Evolutionary conservation across 2,888 invertebrate species (phyloP).

Genomic region (Andrena dorsata): DNA sequence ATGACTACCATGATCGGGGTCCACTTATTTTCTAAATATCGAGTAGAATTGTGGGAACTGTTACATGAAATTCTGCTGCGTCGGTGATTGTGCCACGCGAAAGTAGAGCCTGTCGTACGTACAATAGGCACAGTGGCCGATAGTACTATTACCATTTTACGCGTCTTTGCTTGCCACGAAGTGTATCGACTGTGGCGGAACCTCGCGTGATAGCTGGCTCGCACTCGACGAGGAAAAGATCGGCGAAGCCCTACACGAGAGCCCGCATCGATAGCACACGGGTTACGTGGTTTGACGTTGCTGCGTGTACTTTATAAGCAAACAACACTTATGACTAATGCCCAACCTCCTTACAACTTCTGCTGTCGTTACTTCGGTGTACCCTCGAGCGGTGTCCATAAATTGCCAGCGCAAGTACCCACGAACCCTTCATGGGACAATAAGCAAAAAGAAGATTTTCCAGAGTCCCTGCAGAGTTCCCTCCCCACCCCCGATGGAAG

Average conservation of each 20-base stretch:
- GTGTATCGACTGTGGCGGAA: conserved; percentile 43
- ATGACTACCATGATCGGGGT: too few species aligned
- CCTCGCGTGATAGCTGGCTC: conserved; percentile 52
- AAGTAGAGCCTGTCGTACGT: background rate
- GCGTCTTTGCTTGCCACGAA: conserved; percentile 34
- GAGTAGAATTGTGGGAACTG: background rate
- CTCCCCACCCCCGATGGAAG: too few species aligned
- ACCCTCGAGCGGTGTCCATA: conserved; percentile 2
- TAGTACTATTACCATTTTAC: conserved; percentile 1
- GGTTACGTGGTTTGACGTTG: conserved; percentile 26
- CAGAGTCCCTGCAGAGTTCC: too few species aligned
- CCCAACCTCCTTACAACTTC: conserved; percentile 20
- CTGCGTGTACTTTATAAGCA: conserved; percentile 46
- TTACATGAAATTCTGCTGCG: background rate
- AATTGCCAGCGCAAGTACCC: background rate
- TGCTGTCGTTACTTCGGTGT: conserved; percentile 9
- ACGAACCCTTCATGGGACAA: background rate
- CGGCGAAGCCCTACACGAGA: conserved; percentile 35
- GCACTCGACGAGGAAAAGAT: conserved; percentile 40
- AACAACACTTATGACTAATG: conserved; percentile 52
- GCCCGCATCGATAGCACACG: conserved; percentile 52
- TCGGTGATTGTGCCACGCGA: background rate
- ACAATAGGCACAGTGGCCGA: background rate
- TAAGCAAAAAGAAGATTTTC: too few species aligned
- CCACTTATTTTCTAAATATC: too few species aligned